Conservation (phyloP, 2,797 vertebrate species). For the Hozukius guyotensis region DNA sequence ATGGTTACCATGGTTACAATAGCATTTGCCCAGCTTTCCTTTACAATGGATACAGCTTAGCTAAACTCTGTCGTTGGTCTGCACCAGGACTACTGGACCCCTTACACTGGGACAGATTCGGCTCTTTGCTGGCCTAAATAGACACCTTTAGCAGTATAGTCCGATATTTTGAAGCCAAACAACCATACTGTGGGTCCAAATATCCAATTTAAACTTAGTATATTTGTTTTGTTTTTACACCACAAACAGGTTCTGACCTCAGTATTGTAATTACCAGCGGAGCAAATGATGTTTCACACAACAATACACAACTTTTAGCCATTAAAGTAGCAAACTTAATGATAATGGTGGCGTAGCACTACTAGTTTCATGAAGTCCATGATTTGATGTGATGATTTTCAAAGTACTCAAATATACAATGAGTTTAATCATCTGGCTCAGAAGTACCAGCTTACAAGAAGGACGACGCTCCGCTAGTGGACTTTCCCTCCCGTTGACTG, state of each 20-base stretch:
- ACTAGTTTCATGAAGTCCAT: not conserved
- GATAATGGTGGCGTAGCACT: not conserved
- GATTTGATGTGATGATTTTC: not conserved
- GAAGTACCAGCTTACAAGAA: not conserved
- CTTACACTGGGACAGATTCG: not conserved
- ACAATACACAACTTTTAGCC: not conserved
- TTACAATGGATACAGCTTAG: not conserved
- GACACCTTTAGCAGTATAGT: not conserved
- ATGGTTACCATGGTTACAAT: not conserved
- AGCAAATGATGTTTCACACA: not conserved
- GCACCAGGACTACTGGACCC: not conserved
- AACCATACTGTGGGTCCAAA: not conserved
- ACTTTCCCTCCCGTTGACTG: not conserved
- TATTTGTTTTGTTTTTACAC: not conserved
- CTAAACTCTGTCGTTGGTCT: not conserved
- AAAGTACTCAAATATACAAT: not conserved
- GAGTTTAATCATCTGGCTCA: not conserved
- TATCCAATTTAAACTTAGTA: not conserved
- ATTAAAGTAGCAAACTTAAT: not conserved
- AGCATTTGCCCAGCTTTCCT: not conserved
- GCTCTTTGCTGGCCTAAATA: not conserved
- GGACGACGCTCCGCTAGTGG: not conserved
- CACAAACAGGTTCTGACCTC: not conserved
- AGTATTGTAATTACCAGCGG: not conserved
- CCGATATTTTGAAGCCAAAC: not conserved